Evolutionary conservation across 2,888 invertebrate genomes (phyloP).

Genomic region (Calameuta idolon): DNA sequence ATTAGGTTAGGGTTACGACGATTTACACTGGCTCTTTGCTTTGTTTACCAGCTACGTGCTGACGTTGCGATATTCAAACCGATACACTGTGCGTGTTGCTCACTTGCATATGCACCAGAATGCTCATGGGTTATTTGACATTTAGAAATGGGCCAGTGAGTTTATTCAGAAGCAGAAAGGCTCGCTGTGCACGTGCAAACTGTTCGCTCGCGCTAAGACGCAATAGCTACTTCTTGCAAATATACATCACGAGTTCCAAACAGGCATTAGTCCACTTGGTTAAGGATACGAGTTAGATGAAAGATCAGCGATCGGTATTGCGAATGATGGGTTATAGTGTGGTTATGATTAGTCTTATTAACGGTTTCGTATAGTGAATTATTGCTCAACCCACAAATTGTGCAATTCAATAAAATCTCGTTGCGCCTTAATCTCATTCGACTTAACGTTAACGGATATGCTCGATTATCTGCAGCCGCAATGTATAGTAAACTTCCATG

Average conservation of each 20-base stretch:
- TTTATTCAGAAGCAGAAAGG: conserved; percentile 43
- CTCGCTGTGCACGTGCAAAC: conserved; percentile 47
- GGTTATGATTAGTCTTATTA: neutral
- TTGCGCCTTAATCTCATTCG: neutral
- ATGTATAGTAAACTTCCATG: neutral
- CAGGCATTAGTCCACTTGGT: neutral
- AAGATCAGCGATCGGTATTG: neutral
- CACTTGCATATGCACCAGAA: conserved; percentile 13
- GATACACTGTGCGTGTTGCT: conserved; percentile 15
- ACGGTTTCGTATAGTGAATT: neutral
- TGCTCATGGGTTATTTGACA: conserved; percentile 52
- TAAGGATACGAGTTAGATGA: neutral
- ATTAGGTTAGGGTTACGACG: neutral
- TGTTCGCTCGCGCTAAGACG: conserved; percentile 11
- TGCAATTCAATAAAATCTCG: neutral
- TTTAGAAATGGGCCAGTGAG: conserved; percentile 52
- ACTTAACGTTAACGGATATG: neutral
- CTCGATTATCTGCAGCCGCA: neutral
- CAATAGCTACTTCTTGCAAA: neutral
- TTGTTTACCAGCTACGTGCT: neutral
- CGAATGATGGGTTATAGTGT: neutral
- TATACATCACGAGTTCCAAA: neutral
- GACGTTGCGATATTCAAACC: neutral
- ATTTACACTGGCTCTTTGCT: neutral
- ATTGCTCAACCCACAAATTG: neutral